These are phyloP conservation scores for Oryzias javanicus DNA, from an alignment of 2,113 vertebrate species.

Conservation along the genomic window DNA sequence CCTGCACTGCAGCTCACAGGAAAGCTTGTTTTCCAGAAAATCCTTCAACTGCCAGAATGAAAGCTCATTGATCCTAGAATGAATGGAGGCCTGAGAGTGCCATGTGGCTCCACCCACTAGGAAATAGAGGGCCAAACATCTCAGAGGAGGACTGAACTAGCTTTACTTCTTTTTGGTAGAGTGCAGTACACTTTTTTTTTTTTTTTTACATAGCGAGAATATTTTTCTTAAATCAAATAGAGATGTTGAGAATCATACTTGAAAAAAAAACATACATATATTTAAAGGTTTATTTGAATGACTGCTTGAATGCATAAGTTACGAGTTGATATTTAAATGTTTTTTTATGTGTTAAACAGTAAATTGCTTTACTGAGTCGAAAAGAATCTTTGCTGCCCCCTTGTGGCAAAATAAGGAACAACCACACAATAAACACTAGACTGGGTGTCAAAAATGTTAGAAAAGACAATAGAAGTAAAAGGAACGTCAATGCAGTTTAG, in stretches of 20 bases:
- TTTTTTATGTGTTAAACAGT: not conserved
- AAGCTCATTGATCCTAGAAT: conserved; percentile 61
- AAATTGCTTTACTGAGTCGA: conserved; percentile 16
- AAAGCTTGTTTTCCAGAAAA: conserved; percentile 72
- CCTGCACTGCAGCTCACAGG: conserved; percentile 52
- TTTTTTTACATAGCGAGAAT: too few relatives aligned
- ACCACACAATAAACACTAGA: not conserved
- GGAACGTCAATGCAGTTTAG: too few relatives aligned
- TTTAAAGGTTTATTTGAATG: too few relatives aligned
- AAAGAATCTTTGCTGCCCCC: conserved; percentile 19
- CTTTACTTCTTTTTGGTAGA: not conserved
- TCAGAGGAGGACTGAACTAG: not conserved
- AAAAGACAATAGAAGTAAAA: too few relatives aligned
- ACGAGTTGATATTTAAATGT: too few relatives aligned
- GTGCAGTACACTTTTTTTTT: too few relatives aligned
- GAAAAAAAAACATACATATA: too few relatives aligned
- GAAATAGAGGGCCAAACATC: conserved; percentile 21
- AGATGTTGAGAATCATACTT: too few relatives aligned
- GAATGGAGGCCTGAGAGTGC: conserved; percentile 49
- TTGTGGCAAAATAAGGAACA: conserved; percentile 27
- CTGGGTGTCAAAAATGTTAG: too few relatives aligned
- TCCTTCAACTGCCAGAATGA: conserved; percentile 61
- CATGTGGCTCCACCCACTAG: conserved; percentile 31
- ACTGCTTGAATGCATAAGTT: too few relatives aligned
- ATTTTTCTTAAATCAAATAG: too few relatives aligned